These are phyloP conservation scores for Standfussiana lucernea DNA, from an alignment of 2,888 invertebrate genomes.

Conservation along the genomic window DNA sequence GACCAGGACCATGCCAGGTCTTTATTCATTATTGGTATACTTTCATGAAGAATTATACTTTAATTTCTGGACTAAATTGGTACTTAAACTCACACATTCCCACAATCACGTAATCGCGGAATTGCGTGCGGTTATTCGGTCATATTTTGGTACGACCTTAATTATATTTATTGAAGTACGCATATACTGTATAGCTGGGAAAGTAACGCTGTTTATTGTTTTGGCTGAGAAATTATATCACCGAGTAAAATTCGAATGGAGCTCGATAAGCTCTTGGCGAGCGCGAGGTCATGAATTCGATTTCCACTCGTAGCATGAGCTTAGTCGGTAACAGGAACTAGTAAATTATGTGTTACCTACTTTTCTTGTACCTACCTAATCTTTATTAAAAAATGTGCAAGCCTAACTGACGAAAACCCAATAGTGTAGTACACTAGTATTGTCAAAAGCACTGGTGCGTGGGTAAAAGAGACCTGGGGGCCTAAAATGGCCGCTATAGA, in stretches of 20 bases:
- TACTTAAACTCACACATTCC: slow-evolving; percentile 59
- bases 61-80: slow-evolving; percentile 49
- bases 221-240: slow-evolving; percentile 8
- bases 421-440: not conserved
- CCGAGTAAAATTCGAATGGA: slow-evolving; percentile 14
- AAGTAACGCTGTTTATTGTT: slow-evolving; percentile 21
- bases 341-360: not conserved
- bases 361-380: not conserved
- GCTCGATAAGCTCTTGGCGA: slow-evolving; percentile 14
- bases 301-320: not conserved
- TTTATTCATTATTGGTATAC: slow-evolving; percentile 5
- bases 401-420: not conserved
- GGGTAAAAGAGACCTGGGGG: no score
- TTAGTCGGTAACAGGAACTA: slow-evolving; percentile 11
- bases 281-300: slow-evolving; percentile 23
- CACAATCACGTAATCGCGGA: slow-evolving; percentile 69
- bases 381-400: not conserved
- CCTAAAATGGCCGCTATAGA: no score
- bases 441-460: not conserved
- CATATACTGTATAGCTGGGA: slow-evolving; percentile 32
- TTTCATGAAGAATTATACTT: slow-evolving; percentile 26
- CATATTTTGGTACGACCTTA: slow-evolving; percentile 71
- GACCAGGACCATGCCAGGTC: not conserved
- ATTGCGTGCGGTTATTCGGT: slow-evolving; percentile 73
- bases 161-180: slow-evolving; percentile 66